A percentile compares a stretch with the other conserved stretches of the same genome.
phyloP scores from a whole-genome alignment of 2,113 vertebrate genomes.

The Apodemus sylvaticus region DNA sequence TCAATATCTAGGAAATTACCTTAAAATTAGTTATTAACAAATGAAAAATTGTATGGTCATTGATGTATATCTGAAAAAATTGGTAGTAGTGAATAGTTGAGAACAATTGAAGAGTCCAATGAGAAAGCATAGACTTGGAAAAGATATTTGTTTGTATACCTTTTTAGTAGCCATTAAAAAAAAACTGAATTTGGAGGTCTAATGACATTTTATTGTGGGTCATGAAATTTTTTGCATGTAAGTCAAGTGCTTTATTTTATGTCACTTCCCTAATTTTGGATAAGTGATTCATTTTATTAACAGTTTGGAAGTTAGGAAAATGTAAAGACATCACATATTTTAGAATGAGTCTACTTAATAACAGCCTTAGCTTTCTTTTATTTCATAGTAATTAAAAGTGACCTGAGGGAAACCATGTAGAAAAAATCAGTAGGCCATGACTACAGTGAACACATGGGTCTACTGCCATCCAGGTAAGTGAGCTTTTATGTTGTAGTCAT shows the following conservation, averaged over 20 bases:
- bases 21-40: background rate
- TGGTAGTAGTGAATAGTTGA: background rate
- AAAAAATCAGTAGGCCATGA: background rate
- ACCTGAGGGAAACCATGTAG: background rate
- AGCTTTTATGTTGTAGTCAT: background rate
- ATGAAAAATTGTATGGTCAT: background rate
- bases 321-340: background rate
- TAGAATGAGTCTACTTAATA: background rate
- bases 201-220: background rate
- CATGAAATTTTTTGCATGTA: background rate
- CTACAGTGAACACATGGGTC: rapidly evolving
- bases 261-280: background rate
- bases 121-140: background rate
- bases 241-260: background rate
- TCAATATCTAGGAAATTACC: background rate
- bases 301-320: background rate
- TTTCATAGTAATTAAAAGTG: background rate
- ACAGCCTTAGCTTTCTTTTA: background rate
- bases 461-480: background rate
- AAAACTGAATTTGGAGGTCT: rapidly evolving
- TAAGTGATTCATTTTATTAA: background rate
- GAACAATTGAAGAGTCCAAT: background rate
- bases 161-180: background rate
- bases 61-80: background rate
- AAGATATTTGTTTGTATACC: background rate